Conservation (phyloP, 2,888 invertebrate genomes). For the Macrosiphum euphorbiae region DNA sequence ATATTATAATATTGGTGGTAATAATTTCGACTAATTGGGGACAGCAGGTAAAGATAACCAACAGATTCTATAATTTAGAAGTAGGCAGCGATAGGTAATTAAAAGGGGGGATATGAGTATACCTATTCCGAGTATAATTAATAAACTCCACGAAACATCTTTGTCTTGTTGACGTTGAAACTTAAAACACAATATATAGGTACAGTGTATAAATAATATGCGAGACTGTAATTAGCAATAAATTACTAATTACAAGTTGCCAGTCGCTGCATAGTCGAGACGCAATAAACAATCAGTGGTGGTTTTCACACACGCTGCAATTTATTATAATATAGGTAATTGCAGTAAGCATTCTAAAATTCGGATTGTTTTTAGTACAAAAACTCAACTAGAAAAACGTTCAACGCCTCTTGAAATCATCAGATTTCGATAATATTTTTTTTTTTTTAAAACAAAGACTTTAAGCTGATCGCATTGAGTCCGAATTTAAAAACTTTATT, state of each 20-base stretch:
- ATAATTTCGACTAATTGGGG: not conserved
- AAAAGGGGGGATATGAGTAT: not conserved
- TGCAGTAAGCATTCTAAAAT: not conserved
- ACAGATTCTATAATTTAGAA: constrained; percentile 13
- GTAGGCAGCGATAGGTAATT: constrained; percentile 23
- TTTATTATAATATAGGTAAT: not conserved
- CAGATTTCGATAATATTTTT: not conserved
- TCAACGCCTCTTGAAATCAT: not conserved
- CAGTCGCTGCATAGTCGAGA: not conserved
- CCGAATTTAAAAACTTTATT: not conserved
- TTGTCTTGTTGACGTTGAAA: not conserved
- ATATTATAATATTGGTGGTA: not conserved
- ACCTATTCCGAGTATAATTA: constrained; percentile 21
- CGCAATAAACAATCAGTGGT: constrained; percentile 2
- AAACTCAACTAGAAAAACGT: not conserved
- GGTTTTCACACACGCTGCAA: not conserved
- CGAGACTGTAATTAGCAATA: not conserved
- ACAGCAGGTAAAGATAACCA: constrained; percentile 3
- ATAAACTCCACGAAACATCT: not conserved
- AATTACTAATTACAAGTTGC: not conserved
- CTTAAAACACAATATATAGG: no score
- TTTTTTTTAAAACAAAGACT: not conserved
- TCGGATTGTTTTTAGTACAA: not conserved
- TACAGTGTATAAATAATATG: not conserved
- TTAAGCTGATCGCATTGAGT: not conserved